phyloP scores from a whole-genome alignment of 2,888 invertebrate species.

The Omphaloscelis lunosa region DNA sequence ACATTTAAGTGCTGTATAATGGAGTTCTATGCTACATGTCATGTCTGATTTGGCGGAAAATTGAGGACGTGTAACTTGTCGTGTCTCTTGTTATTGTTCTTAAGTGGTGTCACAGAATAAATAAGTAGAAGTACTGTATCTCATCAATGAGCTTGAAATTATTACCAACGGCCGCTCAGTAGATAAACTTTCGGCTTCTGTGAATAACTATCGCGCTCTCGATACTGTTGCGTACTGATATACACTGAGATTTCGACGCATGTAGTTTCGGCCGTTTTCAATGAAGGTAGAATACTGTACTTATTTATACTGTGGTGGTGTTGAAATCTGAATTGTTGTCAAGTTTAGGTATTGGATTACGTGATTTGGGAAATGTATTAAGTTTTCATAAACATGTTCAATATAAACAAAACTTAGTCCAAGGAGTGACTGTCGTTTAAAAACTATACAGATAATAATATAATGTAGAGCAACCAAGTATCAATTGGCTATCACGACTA shows the following conservation, averaged over 20 bases:
- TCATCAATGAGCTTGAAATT: no score
- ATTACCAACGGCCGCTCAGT: no score
- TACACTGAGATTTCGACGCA: no score
- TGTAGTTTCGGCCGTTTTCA: no score
- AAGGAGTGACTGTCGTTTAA: background rate
- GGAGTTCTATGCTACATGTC: slow-evolving; percentile 36
- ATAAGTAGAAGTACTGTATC: no score
- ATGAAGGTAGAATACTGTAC: no score
- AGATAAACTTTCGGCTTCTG: no score
- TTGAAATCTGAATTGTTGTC: background rate
- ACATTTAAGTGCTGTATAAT: slow-evolving; percentile 22
- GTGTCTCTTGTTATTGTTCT: slow-evolving; percentile 3
- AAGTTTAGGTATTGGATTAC: background rate
- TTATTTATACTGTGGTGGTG: no score
- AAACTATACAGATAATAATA: background rate
- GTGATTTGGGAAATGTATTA: background rate
- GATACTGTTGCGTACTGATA: no score
- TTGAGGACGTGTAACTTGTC: slow-evolving; percentile 12
- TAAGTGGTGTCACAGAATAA: background rate
- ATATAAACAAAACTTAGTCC: background rate
- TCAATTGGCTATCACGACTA: no score
- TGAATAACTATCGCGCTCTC: no score
- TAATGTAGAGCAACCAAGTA: background rate
- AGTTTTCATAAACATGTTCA: background rate
- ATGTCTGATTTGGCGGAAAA: slow-evolving; percentile 37